phyloP scores from a whole-genome alignment of 1,140 invertebrate species.

The Micrasema minimum region DNA sequence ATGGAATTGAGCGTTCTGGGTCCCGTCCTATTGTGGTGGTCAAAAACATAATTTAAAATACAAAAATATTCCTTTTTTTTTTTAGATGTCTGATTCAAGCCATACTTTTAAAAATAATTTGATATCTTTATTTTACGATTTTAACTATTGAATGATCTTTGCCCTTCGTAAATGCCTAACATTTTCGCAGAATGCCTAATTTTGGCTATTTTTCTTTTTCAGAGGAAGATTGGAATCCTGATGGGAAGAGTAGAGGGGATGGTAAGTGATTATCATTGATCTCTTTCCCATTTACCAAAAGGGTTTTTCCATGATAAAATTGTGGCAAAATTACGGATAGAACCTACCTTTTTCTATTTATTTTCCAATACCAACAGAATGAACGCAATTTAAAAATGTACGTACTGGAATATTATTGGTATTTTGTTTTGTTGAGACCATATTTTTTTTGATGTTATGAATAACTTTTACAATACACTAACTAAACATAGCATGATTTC shows the following conservation, averaged over 20 bases:
- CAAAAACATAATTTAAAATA: not conserved
- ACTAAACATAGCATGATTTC: no score
- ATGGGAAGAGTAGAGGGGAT: slow-evolving; percentile 61
- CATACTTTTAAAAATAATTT: not conserved
- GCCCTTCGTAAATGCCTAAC: slow-evolving; percentile 11
- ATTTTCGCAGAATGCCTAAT: slow-evolving; percentile 33
- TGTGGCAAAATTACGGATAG: no score
- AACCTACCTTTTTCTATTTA: no score
- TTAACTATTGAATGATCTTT: no score
- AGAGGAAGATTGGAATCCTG: slow-evolving; percentile 65
- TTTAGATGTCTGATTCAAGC: slow-evolving; percentile 2
- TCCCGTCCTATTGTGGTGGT: not conserved
- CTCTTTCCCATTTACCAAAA: slow-evolving; percentile 22
- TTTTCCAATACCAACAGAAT: no score
- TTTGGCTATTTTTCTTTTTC: slow-evolving; percentile 55
- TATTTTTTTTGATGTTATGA: no score
- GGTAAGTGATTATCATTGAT: slow-evolving; percentile 57
- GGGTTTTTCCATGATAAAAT: slow-evolving; percentile 29
- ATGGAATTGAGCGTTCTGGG: not conserved
- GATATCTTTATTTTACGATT: not conserved
- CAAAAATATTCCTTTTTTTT: not conserved
- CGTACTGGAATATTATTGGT: no score
- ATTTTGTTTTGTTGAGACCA: no score
- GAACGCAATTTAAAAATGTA: no score
- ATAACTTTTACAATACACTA: no score